Percentiles rank a stretch among this genome's conserved stretches.
These are phyloP conservation scores for Platichthys stellatus DNA, from an alignment of 2,113 vertebrate species.

Conservation along the genomic window DNA sequence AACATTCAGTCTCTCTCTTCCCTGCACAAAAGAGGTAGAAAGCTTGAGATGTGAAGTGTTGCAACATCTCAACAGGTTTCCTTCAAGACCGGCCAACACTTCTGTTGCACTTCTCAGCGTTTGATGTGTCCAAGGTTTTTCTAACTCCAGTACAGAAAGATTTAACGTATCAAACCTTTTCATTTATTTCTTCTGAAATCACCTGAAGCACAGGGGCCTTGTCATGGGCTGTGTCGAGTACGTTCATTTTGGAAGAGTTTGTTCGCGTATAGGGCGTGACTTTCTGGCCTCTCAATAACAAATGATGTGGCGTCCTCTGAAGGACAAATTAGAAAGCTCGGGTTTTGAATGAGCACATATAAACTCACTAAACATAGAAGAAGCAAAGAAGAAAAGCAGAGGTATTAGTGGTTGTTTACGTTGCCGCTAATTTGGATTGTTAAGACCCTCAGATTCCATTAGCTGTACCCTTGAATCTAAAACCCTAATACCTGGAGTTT, in stretches of 20 bases:
- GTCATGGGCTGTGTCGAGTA: not conserved
- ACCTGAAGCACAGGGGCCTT: conserved; percentile 11
- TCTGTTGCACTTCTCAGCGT: conserved; percentile 25
- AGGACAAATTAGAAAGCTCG: conserved; percentile 56
- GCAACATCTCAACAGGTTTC: conserved; percentile 21
- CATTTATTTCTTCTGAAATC: conserved; percentile 14
- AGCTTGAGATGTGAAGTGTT: conserved; percentile 8
- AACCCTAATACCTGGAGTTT: conserved; percentile 41
- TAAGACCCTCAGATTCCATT: conserved; percentile 49
- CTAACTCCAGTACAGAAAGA: conserved; percentile 23
- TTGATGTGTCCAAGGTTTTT: conserved; percentile 49
- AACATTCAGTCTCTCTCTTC: conserved; percentile 24
- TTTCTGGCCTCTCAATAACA: conserved; percentile 54
- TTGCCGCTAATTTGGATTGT: conserved; percentile 49
- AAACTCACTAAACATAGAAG: conserved; percentile 17
- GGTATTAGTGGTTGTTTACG: conserved; percentile 47
- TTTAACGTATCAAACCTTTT: conserved; percentile 27
- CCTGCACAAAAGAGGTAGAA: not conserved
- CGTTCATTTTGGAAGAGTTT: conserved; percentile 36
- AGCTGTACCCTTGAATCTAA: conserved; percentile 59
- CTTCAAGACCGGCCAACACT: conserved; percentile 28
- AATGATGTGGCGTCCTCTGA: conserved; percentile 55
- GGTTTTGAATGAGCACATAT: conserved; percentile 30
- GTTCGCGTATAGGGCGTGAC: conserved; percentile 6
- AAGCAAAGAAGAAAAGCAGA: conserved; percentile 23